phyloP scores from a whole-genome alignment of 2,113 vertebrate species.

The Psephotus haematonotus region DNA sequence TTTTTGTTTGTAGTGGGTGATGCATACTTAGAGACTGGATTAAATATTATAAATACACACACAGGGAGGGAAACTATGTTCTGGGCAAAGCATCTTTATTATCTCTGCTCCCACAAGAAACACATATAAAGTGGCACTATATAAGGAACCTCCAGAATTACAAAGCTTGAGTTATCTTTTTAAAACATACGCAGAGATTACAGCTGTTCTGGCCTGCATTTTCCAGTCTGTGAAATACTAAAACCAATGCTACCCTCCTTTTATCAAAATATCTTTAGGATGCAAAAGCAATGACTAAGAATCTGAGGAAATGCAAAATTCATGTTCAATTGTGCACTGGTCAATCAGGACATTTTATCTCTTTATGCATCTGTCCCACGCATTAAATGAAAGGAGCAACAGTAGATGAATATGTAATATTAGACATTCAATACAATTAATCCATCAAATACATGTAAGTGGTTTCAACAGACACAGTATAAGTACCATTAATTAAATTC shows the following conservation, averaged over 20 bases:
- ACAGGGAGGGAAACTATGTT: neutral
- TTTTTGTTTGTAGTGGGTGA: neutral
- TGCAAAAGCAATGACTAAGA: neutral
- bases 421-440: neutral
- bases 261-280: neutral
- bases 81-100: neutral
- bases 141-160: neutral
- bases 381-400: neutral
- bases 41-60: neutral
- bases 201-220: neutral
- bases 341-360: neutral
- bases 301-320: neutral
- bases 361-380: neutral
- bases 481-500: neutral
- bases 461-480: neutral
- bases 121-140: neutral
- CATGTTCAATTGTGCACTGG: neutral
- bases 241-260: neutral
- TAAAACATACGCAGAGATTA: neutral
- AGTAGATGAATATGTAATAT: neutral
- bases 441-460: neutral
- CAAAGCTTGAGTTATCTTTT: conserved; percentile 1
- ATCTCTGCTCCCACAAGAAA: neutral
- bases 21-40: neutral
- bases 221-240: neutral